These are phyloP conservation scores for Chrysodeixis includens DNA, from an alignment of 2,888 invertebrate species.

Conservation along the genomic window DNA sequence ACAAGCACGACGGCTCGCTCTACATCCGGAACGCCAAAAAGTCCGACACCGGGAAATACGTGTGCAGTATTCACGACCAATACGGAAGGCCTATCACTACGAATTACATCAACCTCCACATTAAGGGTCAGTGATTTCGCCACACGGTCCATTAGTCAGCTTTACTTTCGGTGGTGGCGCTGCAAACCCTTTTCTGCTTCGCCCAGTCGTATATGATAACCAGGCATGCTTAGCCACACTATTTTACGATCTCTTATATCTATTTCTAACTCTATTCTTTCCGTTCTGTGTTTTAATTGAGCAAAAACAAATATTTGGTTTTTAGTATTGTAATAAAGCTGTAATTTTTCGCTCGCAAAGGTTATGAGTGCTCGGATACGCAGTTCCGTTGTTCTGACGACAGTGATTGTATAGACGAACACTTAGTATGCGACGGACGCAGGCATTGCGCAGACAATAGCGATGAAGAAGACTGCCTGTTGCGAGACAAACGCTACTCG, in stretches of 20 bases:
- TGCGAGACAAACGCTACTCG: slow-evolving; percentile 79
- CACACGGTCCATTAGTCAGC: slow-evolving; percentile 50
- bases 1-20: slow-evolving; percentile 79
- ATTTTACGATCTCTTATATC: slow-evolving; percentile 1
- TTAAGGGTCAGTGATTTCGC: slow-evolving; percentile 91
- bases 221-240: slow-evolving; percentile 68
- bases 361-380: slow-evolving; percentile 79
- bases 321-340: slow-evolving; percentile 43
- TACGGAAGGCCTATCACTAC: slow-evolving; percentile 84
- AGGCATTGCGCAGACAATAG: slow-evolving; percentile 90
- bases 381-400: slow-evolving; percentile 89
- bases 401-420: slow-evolving; percentile 89
- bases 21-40: slow-evolving; percentile 86
- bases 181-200: slow-evolving; percentile 50
- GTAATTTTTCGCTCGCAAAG: slow-evolving; percentile 73
- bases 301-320: slow-evolving; percentile 28
- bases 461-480: slow-evolving; percentile 90
- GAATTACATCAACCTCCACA: slow-evolving; percentile 93
- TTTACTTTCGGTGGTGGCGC: slow-evolving; percentile 51
- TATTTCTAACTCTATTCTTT: slow-evolving; percentile 37
- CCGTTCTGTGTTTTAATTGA: slow-evolving; percentile 38
- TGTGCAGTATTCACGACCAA: slow-evolving; percentile 90
- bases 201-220: slow-evolving; percentile 51
- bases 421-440: slow-evolving; percentile 89
- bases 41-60: slow-evolving; percentile 94